phyloP scores from a whole-genome alignment of 2,888 invertebrate genomes.

The Catonia carolina region DNA sequence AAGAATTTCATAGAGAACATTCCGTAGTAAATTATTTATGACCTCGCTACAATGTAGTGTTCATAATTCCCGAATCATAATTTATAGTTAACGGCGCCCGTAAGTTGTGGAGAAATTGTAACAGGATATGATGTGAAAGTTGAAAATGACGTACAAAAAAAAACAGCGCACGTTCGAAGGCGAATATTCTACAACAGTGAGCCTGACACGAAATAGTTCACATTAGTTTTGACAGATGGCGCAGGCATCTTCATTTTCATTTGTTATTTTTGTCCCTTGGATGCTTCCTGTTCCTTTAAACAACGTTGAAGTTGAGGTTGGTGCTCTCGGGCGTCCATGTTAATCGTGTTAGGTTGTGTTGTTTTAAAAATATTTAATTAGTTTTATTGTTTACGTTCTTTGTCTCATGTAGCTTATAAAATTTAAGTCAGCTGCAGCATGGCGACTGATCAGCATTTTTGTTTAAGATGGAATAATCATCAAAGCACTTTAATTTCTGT shows the following conservation, averaged over 20 bases:
- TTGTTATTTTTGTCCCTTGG: slow-evolving; percentile 13
- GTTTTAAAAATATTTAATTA: slow-evolving; percentile 10
- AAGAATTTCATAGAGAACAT: too few species aligned
- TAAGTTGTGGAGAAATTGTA: too few species aligned
- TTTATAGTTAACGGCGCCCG: too few species aligned
- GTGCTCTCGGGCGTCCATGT: slow-evolving; percentile 15
- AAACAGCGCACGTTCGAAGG: too few species aligned
- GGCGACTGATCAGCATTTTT: slow-evolving; percentile 75
- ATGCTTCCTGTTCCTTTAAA: slow-evolving; percentile 13
- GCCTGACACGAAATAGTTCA: background rate
- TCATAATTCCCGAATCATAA: too few species aligned
- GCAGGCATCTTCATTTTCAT: slow-evolving; percentile 8
- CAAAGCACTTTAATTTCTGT: slow-evolving; percentile 87
- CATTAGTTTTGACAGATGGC: slow-evolving; percentile 7
- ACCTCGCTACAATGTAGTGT: too few species aligned
- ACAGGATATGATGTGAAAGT: too few species aligned
- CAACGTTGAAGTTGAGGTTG: slow-evolving; percentile 13
- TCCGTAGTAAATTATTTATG: too few species aligned
- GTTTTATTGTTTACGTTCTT: slow-evolving; percentile 9
- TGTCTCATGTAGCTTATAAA: slow-evolving; percentile 7
- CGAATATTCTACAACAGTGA: too few species aligned
- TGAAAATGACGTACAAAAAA: too few species aligned
- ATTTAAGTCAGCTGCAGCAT: slow-evolving; percentile 23
- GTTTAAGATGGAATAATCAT: slow-evolving; percentile 92
- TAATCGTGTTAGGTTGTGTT: slow-evolving; percentile 12